These are phyloP conservation scores for Sylvicapra grimmia DNA, from an alignment of 2,113 vertebrate species.

Conservation along the genomic window DNA sequence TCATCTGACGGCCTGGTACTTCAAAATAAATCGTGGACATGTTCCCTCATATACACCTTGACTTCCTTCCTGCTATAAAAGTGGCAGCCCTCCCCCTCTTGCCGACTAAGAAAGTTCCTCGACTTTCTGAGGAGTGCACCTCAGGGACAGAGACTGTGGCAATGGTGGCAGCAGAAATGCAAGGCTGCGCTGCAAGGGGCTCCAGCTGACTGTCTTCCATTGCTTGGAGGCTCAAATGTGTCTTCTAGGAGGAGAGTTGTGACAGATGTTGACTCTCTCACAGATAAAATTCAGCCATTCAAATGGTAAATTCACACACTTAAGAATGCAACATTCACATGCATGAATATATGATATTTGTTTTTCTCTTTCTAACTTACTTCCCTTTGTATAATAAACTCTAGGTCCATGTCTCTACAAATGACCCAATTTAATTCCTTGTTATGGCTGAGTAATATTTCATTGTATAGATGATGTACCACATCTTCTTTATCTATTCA, in stretches of 20 bases:
- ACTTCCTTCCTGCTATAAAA: background rate
- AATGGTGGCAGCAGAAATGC: background rate
- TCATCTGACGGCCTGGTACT: background rate
- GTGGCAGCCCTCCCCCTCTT: accelerated
- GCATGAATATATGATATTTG: background rate
- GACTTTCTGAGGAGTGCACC: too few species aligned
- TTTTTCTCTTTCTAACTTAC: background rate
- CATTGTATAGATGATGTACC: background rate
- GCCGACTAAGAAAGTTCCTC: background rate
- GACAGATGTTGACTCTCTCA: background rate
- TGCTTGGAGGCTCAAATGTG: background rate
- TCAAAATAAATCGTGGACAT: background rate
- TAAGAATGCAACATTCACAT: background rate
- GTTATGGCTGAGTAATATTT: background rate
- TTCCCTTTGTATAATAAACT: background rate
- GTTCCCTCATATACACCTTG: background rate
- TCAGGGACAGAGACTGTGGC: accelerated
- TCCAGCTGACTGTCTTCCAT: background rate
- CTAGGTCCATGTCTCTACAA: background rate
- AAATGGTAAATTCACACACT: background rate
- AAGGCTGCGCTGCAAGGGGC: background rate
- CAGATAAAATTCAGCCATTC: background rate
- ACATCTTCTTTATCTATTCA: background rate
- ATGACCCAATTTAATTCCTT: background rate
- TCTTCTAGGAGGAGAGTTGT: background rate